Conservation (phyloP, 2,113 vertebrate species). For the Pluvianellus socialis region DNA sequence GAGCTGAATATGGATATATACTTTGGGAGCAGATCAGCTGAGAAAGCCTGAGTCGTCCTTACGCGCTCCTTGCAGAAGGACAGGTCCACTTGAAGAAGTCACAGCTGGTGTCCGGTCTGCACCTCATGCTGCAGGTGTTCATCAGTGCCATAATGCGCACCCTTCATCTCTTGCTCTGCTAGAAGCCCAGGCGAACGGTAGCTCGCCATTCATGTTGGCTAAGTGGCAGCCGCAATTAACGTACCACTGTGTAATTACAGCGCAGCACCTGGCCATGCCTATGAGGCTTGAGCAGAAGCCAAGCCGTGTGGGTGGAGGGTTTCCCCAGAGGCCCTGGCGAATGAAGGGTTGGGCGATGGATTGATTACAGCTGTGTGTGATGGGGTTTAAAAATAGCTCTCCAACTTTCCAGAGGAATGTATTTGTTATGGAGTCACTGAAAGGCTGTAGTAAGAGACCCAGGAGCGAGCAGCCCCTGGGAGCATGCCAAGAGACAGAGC, state of each 20-base stretch:
- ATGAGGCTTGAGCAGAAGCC: conserved; percentile 22
- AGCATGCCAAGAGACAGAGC: conserved; percentile 16
- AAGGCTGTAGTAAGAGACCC: conserved; percentile 20
- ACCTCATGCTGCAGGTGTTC: background rate
- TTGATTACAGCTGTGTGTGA: conserved; percentile 41
- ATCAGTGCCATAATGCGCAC: rapidly evolving
- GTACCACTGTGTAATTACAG: background rate
- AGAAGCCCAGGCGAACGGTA: rapidly evolving
- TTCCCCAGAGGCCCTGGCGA: conserved; percentile 30
- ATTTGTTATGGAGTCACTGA: conserved; percentile 40
- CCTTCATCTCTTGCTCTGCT: background rate
- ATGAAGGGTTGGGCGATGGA: rapidly evolving
- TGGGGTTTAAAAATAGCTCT: conserved; percentile 44
- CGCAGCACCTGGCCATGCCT: background rate
- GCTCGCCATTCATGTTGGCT: rapidly evolving
- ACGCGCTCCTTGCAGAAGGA: background rate
- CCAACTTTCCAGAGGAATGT: conserved; percentile 25
- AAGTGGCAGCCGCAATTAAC: background rate
- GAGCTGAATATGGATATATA: background rate
- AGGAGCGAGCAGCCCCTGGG: background rate
- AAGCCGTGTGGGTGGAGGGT: conserved; percentile 6
- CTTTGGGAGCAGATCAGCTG: background rate
- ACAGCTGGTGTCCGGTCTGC: rapidly evolving
- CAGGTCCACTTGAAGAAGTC: background rate
- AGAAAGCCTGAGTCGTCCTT: background rate